Evolutionary conservation across 2,888 invertebrate genomes (phyloP), one percentile per base, ranked within the genome.

Genomic region (Hartigia nigra): DNA sequence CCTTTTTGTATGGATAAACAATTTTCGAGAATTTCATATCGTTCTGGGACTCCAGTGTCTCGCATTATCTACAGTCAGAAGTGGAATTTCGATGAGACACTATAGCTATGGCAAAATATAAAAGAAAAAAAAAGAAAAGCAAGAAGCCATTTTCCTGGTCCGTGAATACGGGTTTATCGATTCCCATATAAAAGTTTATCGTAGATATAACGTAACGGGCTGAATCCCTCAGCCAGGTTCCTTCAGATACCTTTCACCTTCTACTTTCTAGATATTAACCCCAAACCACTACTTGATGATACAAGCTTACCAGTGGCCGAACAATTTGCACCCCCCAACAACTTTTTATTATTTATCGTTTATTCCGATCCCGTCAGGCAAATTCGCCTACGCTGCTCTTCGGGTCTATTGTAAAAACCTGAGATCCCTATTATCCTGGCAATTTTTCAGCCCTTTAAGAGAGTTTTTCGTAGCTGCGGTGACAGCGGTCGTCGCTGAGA

Each of bases 281-380:
- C 23, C 55, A 55, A 55, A 23, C 55, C 23, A 55, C 55, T 14
- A 55, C 55, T 55, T 23, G 55, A 55, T 23, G 55, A 55, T 55
- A 55, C 55, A 14, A 23, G 55, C 23, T 9, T 14, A 55, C 23
- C 55, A 55, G 55, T 55, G 55, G 55, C 55, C 55, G 9, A 55
- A 23, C 55, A 55, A 55, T 72, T 31, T 72, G 23, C 12, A 31
- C 31, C 32, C 32, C 31, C 23, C n/a, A n/a, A n/a, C n/a, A 12
- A 72, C 32, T 72, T 72, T 72, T 72, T 32, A 32, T 72, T 72
- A 32, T 72, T 72, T 72, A 72, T 72, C 72, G 72, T 72, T 72
- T 72, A 72, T 72, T 32, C 72, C 31, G 31, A 14, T 14, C 32
- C 14, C 9, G 32, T 23, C 31, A 72, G 72, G 72, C 72, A 72